Evolutionary conservation across 2,797 vertebrate species (phyloP).

Genomic region (Phrynocephalus vlangalii): DNA sequence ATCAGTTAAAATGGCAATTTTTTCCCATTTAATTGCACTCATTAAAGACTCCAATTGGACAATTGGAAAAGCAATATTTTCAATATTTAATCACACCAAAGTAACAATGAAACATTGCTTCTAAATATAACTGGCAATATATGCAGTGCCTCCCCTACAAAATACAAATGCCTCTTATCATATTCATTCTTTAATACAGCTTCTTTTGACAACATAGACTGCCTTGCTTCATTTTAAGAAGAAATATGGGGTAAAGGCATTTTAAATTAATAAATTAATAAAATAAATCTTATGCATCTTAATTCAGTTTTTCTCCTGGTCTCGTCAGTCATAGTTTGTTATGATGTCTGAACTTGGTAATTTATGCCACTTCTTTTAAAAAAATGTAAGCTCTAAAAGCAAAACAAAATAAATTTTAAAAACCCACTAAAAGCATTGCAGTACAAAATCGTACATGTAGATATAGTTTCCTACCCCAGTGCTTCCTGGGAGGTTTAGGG

Average conservation of each 20-base stretch:
- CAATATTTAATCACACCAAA: slow-evolving; percentile 84
- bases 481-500: too few relatives aligned
- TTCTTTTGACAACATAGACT: too few relatives aligned
- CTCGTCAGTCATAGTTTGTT: neutral
- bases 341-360: neutral
- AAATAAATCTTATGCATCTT: neutral
- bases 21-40: slow-evolving; percentile 87
- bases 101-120: slow-evolving; percentile 78
- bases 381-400: too few relatives aligned
- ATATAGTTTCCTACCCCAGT: too few relatives aligned
- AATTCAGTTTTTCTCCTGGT: neutral
- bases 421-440: too few relatives aligned
- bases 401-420: too few relatives aligned
- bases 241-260: neutral
- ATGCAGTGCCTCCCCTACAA: slow-evolving; percentile 48
- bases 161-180: neutral
- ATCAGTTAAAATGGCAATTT: slow-evolving; percentile 85
- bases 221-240: too few relatives aligned
- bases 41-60: slow-evolving; percentile 83
- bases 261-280: neutral
- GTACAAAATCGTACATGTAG: too few relatives aligned
- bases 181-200: too few relatives aligned
- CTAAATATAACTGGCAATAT: slow-evolving; percentile 76
- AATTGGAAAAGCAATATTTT: slow-evolving; percentile 85
- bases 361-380: neutral